Percentiles rank a stretch among this genome's conserved stretches.
phyloP scores from a whole-genome alignment of 2,888 invertebrate genomes.

The Ectropis crepuscularia region DNA sequence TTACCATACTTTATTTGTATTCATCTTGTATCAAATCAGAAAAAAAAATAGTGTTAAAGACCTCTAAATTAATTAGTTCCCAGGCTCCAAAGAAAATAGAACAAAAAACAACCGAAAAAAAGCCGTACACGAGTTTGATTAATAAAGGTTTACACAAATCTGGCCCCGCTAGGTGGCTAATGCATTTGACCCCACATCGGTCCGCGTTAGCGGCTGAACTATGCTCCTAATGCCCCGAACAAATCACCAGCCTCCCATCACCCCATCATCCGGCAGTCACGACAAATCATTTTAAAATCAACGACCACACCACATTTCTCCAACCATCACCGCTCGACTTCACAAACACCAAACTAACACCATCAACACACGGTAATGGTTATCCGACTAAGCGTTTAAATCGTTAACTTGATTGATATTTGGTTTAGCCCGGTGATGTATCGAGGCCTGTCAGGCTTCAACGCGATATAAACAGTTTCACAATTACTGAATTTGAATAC shows the following conservation, averaged over 20 bases:
- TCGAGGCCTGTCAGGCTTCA: constrained; percentile 68
- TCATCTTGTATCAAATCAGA: too few species aligned
- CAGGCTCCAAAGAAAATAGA: constrained; percentile 46
- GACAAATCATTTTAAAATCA: constrained; percentile 80
- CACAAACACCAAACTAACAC: constrained; percentile 39
- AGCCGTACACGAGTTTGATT: constrained; percentile 60
- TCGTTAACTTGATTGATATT: constrained; percentile 53
- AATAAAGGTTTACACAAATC: constrained; percentile 71
- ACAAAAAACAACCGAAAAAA: constrained; percentile 41
- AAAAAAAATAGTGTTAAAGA: constrained; percentile 5
- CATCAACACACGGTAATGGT: constrained; percentile 47
- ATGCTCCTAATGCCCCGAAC: constrained; percentile 77
- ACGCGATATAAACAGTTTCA: constrained; percentile 73
- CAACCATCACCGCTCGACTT: constrained; percentile 63
- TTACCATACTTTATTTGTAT: too few species aligned
- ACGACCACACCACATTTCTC: constrained; percentile 61
- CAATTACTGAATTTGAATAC: constrained; percentile 78
- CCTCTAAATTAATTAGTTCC: constrained; percentile 34
- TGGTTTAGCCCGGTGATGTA: constrained; percentile 66
- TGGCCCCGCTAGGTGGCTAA: constrained; percentile 81
- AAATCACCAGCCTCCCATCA: constrained; percentile 79
- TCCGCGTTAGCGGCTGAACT: constrained; percentile 79
- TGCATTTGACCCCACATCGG: constrained; percentile 78
- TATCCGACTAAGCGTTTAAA: constrained; percentile 41
- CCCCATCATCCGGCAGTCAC: constrained; percentile 78